A percentile compares a stretch with the other conserved stretches of the same genome.
Conservation (phyloP, 2,888 invertebrate species). For the Cheilosia urbana region DNA sequence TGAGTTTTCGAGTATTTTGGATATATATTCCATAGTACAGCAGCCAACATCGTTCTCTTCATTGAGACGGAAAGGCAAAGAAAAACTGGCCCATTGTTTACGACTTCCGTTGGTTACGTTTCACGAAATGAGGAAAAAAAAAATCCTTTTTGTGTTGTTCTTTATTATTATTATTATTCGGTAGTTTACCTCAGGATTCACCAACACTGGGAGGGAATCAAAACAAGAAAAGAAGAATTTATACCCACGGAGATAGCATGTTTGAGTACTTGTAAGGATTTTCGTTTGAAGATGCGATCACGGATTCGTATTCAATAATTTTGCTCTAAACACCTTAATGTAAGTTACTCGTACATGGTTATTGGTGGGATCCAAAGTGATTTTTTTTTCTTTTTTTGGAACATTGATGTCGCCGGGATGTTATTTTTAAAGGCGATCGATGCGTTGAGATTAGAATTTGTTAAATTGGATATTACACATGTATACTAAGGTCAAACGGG, state of each 20-base stretch:
- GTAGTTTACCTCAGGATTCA: conserved; percentile 51
- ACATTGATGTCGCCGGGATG: background rate
- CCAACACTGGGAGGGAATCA: conserved; percentile 3
- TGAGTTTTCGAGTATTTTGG: conserved; percentile 69
- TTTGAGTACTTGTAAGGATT: conserved; percentile 35
- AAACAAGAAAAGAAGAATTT: conserved; percentile 25
- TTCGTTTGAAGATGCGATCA: conserved; percentile 57
- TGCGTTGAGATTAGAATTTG: conserved; percentile 1
- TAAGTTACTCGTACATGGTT: background rate
- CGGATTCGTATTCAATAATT: conserved; percentile 42
- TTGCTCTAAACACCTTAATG: conserved; percentile 22
- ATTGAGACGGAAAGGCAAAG: conserved; percentile 55
- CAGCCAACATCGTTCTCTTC: conserved; percentile 50
- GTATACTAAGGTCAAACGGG: background rate
- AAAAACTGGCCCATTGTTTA: conserved; percentile 72
- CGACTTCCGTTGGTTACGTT: conserved; percentile 71
- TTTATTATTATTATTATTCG: conserved; percentile 63
- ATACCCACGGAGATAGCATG: conserved; percentile 19
- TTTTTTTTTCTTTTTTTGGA: too few relatives aligned
- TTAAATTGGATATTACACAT: background rate
- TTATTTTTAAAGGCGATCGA: background rate
- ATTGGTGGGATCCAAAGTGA: conserved; percentile 9
- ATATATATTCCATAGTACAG: conserved; percentile 15
- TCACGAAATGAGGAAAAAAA: conserved; percentile 45
- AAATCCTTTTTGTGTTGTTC: conserved; percentile 43